Base-by-base conservation (phyloP, 2,888 invertebrate genomes). In the Apocheima hispidaria region DNA sequence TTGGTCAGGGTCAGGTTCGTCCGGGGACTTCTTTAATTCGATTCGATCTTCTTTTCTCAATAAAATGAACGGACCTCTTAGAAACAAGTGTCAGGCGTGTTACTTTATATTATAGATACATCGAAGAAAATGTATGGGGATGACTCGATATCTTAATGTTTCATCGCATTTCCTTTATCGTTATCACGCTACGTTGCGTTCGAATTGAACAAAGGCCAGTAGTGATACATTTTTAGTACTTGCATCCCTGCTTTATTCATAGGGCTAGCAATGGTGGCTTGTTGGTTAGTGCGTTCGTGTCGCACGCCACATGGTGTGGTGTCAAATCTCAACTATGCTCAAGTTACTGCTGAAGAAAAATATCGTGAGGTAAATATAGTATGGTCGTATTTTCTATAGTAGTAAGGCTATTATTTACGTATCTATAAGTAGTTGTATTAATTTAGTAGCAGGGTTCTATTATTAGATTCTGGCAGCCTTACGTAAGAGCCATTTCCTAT, bases 121-220 rank as follows among this genome's bases (percentile, higher is more conserved):
- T 40, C 4, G 23, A 51, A 21, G 55, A 51, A 56, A 51, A 61
- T 38, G n/a, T 55, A 55, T 43, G 20, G 12, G 40, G 41, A 61
- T 51, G 38, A 46, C 18, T 28, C 43, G 38, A 43, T 61, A 61
- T 61, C 61, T 61, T 46, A 61, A 61, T 56, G 61, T 55, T 56
- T 56, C 55, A 56, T 61, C 61, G 61, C 61, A 61, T 61, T 61
- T 60, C 55, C 51, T 56, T 56, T 61, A 61, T 61, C 61, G 51
- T 56, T 52, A 51, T 61, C 61, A 56, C 61, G 48, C 46, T 56
- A 56, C 56, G 23, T 18, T 56, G 61, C 43, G 50, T 60, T 44
- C 60, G 43, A 20, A 33, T 41, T 18, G 48, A 60, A 60, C 60
- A 60, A 54, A 49, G 43, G 54, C 20, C 35, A 49, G 36, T 49